phyloP scores from a whole-genome alignment of 2,797 vertebrate genomes.

The Arnoldichthys spilopterus region DNA sequence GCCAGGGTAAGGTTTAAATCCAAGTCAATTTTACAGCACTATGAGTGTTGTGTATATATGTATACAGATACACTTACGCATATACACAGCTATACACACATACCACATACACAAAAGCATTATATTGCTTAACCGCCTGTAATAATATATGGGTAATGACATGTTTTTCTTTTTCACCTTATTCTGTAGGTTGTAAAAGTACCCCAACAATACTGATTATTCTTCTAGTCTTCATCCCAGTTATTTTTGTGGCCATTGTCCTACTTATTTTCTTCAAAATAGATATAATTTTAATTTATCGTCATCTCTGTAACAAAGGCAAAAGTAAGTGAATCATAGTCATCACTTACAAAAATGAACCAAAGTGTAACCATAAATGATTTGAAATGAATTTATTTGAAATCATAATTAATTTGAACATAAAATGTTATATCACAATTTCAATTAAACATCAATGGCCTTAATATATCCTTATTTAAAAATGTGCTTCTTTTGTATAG shows the following conservation, averaged over 20 bases:
- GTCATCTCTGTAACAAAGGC: conserved; percentile 8
- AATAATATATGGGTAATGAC: not conserved
- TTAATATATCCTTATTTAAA: too few relatives aligned
- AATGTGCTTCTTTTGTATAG: conserved; percentile 1
- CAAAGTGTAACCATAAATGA: not conserved
- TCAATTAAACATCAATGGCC: too few relatives aligned
- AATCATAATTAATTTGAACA: too few relatives aligned
- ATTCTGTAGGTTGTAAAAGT: conserved; percentile 8
- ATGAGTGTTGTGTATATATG: too few relatives aligned
- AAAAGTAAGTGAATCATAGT: conserved; percentile 3
- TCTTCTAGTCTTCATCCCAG: not conserved
- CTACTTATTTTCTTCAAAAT: conserved; percentile 45
- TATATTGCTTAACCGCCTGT: not conserved
- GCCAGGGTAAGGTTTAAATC: conserved; percentile 33
- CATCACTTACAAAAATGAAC: conserved; percentile 1
- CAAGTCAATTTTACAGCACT: not conserved
- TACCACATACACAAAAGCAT: not conserved
- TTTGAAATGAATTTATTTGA: too few relatives aligned
- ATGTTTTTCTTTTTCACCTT: not conserved
- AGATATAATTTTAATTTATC: conserved; percentile 48
- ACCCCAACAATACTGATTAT: not conserved
- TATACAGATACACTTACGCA: not conserved
- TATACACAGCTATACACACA: too few relatives aligned
- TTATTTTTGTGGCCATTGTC: not conserved
- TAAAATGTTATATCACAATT: too few relatives aligned